Evolutionary conservation across 2,113 vertebrate genomes (phyloP).

Genomic region (Dendropsophus ebraccatus): DNA sequence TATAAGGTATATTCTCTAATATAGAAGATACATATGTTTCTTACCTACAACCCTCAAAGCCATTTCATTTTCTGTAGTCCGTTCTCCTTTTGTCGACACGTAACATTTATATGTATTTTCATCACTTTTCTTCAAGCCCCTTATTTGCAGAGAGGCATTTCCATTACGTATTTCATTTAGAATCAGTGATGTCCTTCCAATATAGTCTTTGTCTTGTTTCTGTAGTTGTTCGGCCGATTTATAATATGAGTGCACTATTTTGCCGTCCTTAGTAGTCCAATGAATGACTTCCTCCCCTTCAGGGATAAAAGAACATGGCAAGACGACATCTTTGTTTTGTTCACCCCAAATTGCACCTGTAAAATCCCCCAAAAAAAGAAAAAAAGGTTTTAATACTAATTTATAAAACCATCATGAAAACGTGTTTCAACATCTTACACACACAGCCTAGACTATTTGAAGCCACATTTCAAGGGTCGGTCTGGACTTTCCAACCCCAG

Average conservation of each 20-base stretch:
- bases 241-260: conserved; percentile 71
- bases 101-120: conserved; percentile 28
- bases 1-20: not conserved
- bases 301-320: conserved; percentile 70
- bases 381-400: not conserved
- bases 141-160: conserved; percentile 44
- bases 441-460: too few species aligned
- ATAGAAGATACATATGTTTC: not conserved
- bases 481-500: too few species aligned
- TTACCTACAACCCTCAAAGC: conserved; percentile 36
- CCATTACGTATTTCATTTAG: conserved; percentile 23
- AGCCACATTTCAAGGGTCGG: too few species aligned
- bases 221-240: conserved; percentile 57
- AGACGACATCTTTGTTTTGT: conserved; percentile 62
- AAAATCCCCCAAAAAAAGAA: too few species aligned
- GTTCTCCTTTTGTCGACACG: not conserved
- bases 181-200: conserved; percentile 22
- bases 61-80: not conserved
- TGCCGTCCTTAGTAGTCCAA: conserved; percentile 65
- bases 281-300: conserved; percentile 70
- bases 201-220: not conserved
- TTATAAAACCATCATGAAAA: not conserved
- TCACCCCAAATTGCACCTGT: conserved; percentile 61
- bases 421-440: too few species aligned
- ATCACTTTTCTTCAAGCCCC: conserved; percentile 1